Evolutionary conservation across 1,140 invertebrate genomes (phyloP), one percentile per base, ranked within the genome.

Genomic region (Dendrolimus punctatus): DNA sequence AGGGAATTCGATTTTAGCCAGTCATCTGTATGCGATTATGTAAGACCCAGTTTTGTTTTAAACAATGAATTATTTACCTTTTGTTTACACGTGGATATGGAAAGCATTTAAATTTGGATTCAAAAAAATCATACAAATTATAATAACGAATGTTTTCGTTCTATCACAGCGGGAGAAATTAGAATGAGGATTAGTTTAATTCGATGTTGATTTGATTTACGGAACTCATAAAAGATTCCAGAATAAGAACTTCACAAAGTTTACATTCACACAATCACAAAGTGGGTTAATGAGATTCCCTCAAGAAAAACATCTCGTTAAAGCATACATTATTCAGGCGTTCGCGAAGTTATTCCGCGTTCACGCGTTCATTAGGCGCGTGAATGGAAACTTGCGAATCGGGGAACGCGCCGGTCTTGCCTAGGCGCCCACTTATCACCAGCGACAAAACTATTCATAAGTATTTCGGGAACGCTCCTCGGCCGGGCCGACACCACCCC

Each of bases 281-380:
- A 81, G 71, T 84, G 73, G 82, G 82, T 82, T 84, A 85, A 85
- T 81, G 82, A 81, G 77, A 85, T 85, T 85, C 82, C 68, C 68
- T 76, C 68, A 84, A 85, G 82, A 84, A 85, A 85, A 85, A 85
- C 82, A 85, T 84, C 80, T 85, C 80, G 82, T 85, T 85, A 84
- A 72, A 76, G 64, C 75, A 85, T 85, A 85, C 80, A 85, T 85
- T 81, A 85, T 85, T 85, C 80, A 85, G 77, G 75, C 77, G 78
- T 77, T 81, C 67, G 70, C 73, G 63, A 80, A 84, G 74, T 85
- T 85, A 84, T 82, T 80, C 71, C 75, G 76, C 71, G 70, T 77
- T 84, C 80, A 86, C 75, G 79, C 80, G 80, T 82, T 84, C 79
- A 84, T 84, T 83, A 82, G 73, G 66, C 68, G 73, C 69, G 65